These are phyloP conservation scores for Tiphia femorata DNA, from an alignment of 2,888 invertebrate species.

Conservation along the genomic window DNA sequence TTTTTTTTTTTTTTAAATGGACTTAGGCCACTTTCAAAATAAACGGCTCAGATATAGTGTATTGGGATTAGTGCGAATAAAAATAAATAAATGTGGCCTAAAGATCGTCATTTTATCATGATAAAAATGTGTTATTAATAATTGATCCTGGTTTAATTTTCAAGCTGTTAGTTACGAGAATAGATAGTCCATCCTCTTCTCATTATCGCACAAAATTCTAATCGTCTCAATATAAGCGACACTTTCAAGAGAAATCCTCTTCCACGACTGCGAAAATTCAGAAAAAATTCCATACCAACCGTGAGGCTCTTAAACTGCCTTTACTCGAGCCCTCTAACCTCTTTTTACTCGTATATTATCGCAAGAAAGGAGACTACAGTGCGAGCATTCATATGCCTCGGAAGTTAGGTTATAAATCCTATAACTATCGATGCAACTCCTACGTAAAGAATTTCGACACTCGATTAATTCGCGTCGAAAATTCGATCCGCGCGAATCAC, in stretches of 20 bases:
- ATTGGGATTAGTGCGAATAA: too few relatives aligned
- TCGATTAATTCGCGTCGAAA: not conserved
- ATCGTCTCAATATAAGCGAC: too few relatives aligned
- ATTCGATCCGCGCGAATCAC: constrained; percentile 8
- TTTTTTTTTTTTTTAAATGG: too few relatives aligned
- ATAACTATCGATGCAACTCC: too few relatives aligned
- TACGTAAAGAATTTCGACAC: constrained; percentile 6
- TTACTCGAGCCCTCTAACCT: not conserved
- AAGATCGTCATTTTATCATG: too few relatives aligned
- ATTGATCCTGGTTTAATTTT: too few relatives aligned
- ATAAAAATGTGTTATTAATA: too few relatives aligned
- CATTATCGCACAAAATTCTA: not conserved
- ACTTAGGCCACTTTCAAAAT: too few relatives aligned
- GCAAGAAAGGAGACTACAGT: constrained; percentile 31
- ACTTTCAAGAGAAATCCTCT: not conserved
- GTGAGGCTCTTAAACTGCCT: not conserved
- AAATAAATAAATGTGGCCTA: too few relatives aligned
- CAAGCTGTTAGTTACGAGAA: too few relatives aligned
- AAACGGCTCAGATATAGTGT: too few relatives aligned
- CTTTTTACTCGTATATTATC: constrained; percentile 25
- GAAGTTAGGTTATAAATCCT: constrained; percentile 18
- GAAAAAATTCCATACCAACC: not conserved
- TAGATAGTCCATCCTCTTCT: too few relatives aligned
- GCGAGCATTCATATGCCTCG: constrained; percentile 35
- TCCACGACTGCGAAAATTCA: not conserved